A percentile compares a stretch with the other conserved stretches of the same genome.
phyloP scores from a whole-genome alignment of 2,888 invertebrate genomes.

The Venusia cambrica region DNA sequence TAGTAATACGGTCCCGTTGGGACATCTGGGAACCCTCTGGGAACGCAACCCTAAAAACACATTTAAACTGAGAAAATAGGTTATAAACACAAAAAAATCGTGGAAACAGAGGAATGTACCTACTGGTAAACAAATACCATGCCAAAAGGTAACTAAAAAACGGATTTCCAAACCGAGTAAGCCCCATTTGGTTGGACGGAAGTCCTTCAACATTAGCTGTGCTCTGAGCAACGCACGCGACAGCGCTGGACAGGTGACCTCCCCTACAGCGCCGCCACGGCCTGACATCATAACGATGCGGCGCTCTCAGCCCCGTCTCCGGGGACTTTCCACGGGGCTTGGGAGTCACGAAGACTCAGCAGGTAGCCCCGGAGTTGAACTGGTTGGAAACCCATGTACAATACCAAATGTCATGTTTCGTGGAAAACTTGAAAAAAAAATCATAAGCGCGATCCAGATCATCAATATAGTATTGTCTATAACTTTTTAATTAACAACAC shows the following conservation, averaged over 20 bases:
- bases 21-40: too few relatives aligned
- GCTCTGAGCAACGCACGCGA: slow-evolving; percentile 75
- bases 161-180: slow-evolving; percentile 70
- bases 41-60: too few relatives aligned
- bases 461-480: neutral
- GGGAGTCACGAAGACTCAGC: slow-evolving; percentile 57
- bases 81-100: too few relatives aligned
- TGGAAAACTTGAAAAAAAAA: slow-evolving; percentile 32
- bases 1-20: too few relatives aligned
- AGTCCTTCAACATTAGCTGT: slow-evolving; percentile 66
- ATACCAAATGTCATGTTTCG: neutral
- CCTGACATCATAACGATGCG: slow-evolving; percentile 57
- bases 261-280: slow-evolving; percentile 58
- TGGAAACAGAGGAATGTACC: too few relatives aligned
- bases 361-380: slow-evolving; percentile 73
- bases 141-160: slow-evolving; percentile 10
- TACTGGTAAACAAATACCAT: too few relatives aligned
- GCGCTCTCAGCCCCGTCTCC: slow-evolving; percentile 76
- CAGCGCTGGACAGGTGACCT: slow-evolving; percentile 55
- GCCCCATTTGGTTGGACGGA: slow-evolving; percentile 74
- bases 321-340: slow-evolving; percentile 81
- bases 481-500: neutral
- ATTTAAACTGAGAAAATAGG: too few relatives aligned
- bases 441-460: slow-evolving; percentile 49
- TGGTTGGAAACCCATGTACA: slow-evolving; percentile 55